Conservation (phyloP, 1,140 invertebrate genomes). For the Cardiocondyla obscurior region DNA sequence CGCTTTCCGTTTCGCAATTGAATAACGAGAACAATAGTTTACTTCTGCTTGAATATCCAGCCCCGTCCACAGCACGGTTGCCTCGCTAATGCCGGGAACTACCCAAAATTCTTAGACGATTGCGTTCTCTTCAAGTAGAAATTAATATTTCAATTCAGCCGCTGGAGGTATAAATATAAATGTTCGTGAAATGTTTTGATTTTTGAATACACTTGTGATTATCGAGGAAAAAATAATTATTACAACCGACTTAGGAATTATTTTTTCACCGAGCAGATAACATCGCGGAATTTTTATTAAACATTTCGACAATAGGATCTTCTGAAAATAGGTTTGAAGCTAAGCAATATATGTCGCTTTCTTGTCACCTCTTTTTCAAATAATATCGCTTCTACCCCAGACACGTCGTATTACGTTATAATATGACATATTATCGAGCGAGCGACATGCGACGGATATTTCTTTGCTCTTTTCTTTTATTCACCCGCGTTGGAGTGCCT, state of each 20-base stretch:
- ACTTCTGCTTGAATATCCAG: constrained; percentile 69
- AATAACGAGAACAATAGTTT: constrained; percentile 76
- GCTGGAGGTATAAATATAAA: no score
- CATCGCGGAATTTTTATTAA: neutral
- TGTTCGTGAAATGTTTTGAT: no score
- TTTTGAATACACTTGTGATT: constrained; percentile 2
- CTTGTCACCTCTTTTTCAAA: neutral
- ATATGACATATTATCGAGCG: neutral
- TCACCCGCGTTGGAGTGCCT: constrained; percentile 44
- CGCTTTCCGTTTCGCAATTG: constrained; percentile 68
- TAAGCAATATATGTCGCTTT: neutral
- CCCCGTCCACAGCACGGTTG: neutral
- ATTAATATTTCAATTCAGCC: constrained; percentile 29
- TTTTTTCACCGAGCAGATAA: neutral
- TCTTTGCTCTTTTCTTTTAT: constrained; percentile 56
- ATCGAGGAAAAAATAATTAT: neutral
- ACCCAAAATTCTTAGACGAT: constrained; percentile 30
- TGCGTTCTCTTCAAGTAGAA: neutral
- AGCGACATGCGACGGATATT: constrained; percentile 21
- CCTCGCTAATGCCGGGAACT: constrained; percentile 37
- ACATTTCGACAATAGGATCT: neutral
- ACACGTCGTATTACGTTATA: constrained; percentile 39
- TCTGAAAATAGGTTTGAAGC: neutral
- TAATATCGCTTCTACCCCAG: neutral
- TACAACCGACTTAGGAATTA: neutral